A percentile compares a stretch with the other conserved stretches of the same genome.
Evolutionary conservation across 2,113 vertebrate species (phyloP).

Genomic region (Macaca mulatta): DNA sequence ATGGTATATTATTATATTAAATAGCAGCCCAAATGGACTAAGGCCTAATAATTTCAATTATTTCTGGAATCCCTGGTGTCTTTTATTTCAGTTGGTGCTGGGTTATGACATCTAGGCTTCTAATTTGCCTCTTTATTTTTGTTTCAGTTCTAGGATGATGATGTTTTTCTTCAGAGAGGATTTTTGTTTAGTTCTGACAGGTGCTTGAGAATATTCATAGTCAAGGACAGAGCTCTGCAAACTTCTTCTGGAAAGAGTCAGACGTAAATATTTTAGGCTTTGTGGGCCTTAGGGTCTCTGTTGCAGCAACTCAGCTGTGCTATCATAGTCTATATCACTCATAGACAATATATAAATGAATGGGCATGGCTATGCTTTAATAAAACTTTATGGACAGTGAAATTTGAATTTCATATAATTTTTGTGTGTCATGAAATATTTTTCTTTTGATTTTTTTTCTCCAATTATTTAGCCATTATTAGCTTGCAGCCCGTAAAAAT

Average conservation of each 20-base stretch:
- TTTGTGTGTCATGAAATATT: neutral
- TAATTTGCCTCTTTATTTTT: neutral
- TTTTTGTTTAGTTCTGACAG: neutral
- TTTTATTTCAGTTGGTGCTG: conserved; percentile 8
- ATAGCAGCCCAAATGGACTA: neutral
- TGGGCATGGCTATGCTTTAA: neutral
- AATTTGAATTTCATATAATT: neutral
- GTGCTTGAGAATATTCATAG: neutral
- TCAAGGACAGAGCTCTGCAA: neutral
- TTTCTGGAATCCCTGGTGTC: neutral
- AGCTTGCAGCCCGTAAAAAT: neutral
- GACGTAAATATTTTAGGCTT: neutral
- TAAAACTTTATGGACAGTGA: neutral
- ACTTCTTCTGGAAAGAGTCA: neutral
- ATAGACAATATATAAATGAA: neutral
- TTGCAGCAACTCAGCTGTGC: neutral
- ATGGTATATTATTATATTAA: neutral
- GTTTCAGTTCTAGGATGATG: neutral
- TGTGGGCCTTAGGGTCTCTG: neutral
- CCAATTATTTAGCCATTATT: neutral
- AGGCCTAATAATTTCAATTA: neutral
- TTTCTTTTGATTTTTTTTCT: neutral
- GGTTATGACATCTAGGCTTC: neutral
- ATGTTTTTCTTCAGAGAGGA: neutral
- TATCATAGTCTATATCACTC: neutral